Percentiles rank a stretch among this genome's conserved stretches.
Conservation (phyloP, 2,113 vertebrate species). For the Xenopus tropicalis region UCB_Xtro_10.0 CM004448.2:11720501-11721000, state of each 20-base stretch:
- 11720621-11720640: conserved; percentile 13
- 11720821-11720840: conserved; percentile 29
- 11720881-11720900: no score
- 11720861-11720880: not conserved
- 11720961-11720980: no score
- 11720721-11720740: conserved; percentile 1
- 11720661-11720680: not conserved
- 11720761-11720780: conserved; percentile 8
- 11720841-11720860: not conserved
- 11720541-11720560: not conserved
- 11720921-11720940: no score
- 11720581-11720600: not conserved
- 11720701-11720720: conserved; percentile 7
- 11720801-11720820: conserved; percentile 5
- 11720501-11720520: conserved; percentile 11
- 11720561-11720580: conserved; percentile 8
- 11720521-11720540: conserved; percentile 18
- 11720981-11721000: no score
- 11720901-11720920: no score
- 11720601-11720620: conserved; percentile 23
- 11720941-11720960: no score
- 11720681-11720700: conserved; percentile 8
- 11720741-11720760: not conserved
- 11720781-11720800: conserved; percentile 13
- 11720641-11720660: not conserved